Evolutionary conservation across 1,140 invertebrate species (phyloP).

Genomic region (Episyrphus balteatus): DNA sequence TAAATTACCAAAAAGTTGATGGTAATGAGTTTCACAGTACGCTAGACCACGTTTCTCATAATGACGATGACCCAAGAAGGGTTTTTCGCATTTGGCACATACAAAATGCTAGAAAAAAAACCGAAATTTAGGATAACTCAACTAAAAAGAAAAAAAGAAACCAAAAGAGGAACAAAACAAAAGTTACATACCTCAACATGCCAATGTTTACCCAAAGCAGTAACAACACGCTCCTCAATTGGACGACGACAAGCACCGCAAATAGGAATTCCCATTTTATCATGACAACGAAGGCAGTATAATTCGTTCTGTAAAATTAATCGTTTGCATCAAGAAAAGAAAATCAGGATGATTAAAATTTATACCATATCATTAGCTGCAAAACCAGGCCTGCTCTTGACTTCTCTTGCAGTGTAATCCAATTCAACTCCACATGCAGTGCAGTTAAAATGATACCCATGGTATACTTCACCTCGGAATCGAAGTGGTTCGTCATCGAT

Average conservation of each 20-base stretch:
- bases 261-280: slow-evolving; percentile 97
- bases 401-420: slow-evolving; percentile 86
- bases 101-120: slow-evolving; percentile 76
- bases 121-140: slow-evolving; percentile 2
- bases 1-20: slow-evolving; percentile 96
- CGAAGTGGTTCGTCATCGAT: slow-evolving; percentile 95
- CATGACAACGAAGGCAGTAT: slow-evolving; percentile 95
- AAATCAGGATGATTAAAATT: neutral
- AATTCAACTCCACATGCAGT: slow-evolving; percentile 77
- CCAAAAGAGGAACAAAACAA: neutral
- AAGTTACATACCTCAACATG: slow-evolving; percentile 72
- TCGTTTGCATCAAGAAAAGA: neutral
- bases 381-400: slow-evolving; percentile 78
- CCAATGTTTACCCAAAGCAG: slow-evolving; percentile 97
- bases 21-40: slow-evolving; percentile 99
- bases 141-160: neutral
- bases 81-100: slow-evolving; percentile 98
- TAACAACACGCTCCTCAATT: slow-evolving; percentile 93
- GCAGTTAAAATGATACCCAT: slow-evolving; percentile 99
- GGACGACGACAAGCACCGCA: slow-evolving; percentile 94
- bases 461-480: slow-evolving; percentile 94
- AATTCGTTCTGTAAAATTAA: slow-evolving; percentile 64
- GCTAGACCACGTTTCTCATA: slow-evolving; percentile 98
- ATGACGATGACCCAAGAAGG: slow-evolving; percentile 96
- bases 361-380: slow-evolving; percentile 78